Conservation (phyloP, 2,113 vertebrate species). For the Ancistrus triradiatus region DNA sequence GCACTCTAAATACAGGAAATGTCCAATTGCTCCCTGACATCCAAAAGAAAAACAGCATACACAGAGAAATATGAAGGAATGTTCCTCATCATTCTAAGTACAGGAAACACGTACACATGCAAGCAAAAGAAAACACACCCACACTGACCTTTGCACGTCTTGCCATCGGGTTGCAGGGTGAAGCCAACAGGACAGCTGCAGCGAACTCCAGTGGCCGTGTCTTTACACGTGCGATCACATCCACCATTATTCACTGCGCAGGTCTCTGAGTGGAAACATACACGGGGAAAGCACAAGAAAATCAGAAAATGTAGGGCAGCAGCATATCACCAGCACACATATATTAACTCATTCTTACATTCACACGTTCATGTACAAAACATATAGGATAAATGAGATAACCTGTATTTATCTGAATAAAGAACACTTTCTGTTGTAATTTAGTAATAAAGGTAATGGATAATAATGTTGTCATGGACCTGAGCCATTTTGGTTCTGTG, state of each 20-base stretch:
- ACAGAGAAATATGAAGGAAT: constrained; percentile 22
- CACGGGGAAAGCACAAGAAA: constrained; percentile 42
- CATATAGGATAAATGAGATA: too few relatives aligned
- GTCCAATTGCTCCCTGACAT: constrained; percentile 44
- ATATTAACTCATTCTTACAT: neutral
- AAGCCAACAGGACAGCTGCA: constrained; percentile 97
- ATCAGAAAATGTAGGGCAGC: constrained; percentile 33
- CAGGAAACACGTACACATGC: constrained; percentile 17
- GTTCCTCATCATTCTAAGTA: constrained; percentile 29
- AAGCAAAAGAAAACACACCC: constrained; percentile 44
- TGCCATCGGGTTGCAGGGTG: constrained; percentile 91
- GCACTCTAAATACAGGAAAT: constrained; percentile 48
- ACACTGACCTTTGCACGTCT: constrained; percentile 96
- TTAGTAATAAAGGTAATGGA: too few relatives aligned
- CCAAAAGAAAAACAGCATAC: constrained; percentile 19
- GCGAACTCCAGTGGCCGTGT: constrained; percentile 92
- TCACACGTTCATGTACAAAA: too few relatives aligned
- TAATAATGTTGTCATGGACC: too few relatives aligned
- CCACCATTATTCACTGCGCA: constrained; percentile 97
- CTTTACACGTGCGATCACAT: constrained; percentile 94
- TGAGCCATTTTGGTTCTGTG: too few relatives aligned
- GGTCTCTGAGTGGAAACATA: constrained; percentile 77
- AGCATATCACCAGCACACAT: constrained; percentile 16
- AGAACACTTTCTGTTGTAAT: too few relatives aligned
- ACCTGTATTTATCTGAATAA: too few relatives aligned